Evolutionary conservation across 2,113 vertebrate species (phyloP), one percentile per base, ranked within the genome.

Genomic region (Hypomesus transpacificus): DNA sequence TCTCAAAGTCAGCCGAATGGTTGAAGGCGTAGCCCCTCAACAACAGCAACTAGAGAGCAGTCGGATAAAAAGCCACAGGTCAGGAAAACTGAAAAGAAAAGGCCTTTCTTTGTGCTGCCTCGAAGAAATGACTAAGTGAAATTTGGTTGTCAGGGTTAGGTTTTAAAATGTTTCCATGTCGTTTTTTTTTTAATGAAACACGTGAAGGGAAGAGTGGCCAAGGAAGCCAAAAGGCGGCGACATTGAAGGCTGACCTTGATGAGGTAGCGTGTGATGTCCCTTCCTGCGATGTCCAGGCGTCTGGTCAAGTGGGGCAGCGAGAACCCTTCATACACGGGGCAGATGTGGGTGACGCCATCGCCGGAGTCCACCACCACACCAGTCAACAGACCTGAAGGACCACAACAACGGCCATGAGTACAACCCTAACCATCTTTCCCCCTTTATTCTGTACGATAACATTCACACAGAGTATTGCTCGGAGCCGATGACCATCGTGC

Each of bases 281-380:
- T 92, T 70, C 94, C 94, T 1, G 95, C 94, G 1, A 96, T 96
- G 82, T 96, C 95, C 75, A 96, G 89, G 80, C 95, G 90, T 68
- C 95, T 91, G 1, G 95, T 96, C 68, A 96, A 93, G 76, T 96
- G 95, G 79, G 95, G 95, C 68, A 96, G 92, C 73, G 95, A 95
- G 80, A 96, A 96, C 11, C 95, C 95, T 91, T 96, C 95, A 68
- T 96, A 96, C 21, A 95, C 95, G 4, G 95, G 95, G 80, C 95
- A 96, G 69, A 96, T 96, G 53, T 95, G 95, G 78, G 94, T 95
- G 8, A 95, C 95, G 0, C 95, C 95, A 71, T 96, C 95, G 71
- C 95, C 95, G 68, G 95, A 96, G 85, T 96, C 95, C 70, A 96
- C 95, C 7, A 96, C 94, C 17, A 96, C 95, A 39, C 95, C 95